Base-by-base conservation (phyloP, 2,797 vertebrate genomes). In the Artibeus jamaicensis region DNA sequence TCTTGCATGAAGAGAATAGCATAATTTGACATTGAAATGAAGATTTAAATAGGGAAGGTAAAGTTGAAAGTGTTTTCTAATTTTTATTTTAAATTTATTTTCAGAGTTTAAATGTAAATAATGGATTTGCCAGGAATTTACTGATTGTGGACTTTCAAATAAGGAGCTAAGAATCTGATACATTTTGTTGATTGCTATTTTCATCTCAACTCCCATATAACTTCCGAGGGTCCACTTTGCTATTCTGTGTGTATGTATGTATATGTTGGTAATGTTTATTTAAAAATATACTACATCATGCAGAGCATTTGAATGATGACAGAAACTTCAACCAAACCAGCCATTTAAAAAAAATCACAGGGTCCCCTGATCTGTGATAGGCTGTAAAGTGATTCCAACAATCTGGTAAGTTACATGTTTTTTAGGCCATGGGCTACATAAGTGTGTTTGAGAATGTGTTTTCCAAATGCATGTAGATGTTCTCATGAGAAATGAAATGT, bases 81-180 rank as follows among this genome's bases (percentile, higher is more conserved):
- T 76, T 92, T 93, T 94, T 14, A 62, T 79, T 91, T 95, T 94
- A 53, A 86, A 37, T 92, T 59, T 94, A 19, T 77, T 90, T 82
- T 32, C n/a, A 65, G 46, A 89, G 32, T 81, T 32, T 22, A 78
- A 67, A 86, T 55, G n/a, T 53, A 85, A 94, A 91, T 44, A 95
- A 93, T 22, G 5, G 86, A 4, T 88, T 81, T 86, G n/a, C 8
- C 81, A 50, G n/a, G 29, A 70, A 81, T 39, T 86, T 87, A 85
- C 82, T 91, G 71, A 68, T 48, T 48, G 12, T 44, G 9, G 8
- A 48, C 18, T 91, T 91, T 86, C 32, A 62, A 62, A 77, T 62
- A 65, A 71, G 34, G 16, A 82, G 65, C 1, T 55, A 71, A 91
- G 6, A 9, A 29, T 15, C 44, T 34, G 8, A 44, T 46, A 89